Evolutionary conservation across 2,113 vertebrate species (phyloP).

Genomic region (Rhagologus leucostigma): DNA sequence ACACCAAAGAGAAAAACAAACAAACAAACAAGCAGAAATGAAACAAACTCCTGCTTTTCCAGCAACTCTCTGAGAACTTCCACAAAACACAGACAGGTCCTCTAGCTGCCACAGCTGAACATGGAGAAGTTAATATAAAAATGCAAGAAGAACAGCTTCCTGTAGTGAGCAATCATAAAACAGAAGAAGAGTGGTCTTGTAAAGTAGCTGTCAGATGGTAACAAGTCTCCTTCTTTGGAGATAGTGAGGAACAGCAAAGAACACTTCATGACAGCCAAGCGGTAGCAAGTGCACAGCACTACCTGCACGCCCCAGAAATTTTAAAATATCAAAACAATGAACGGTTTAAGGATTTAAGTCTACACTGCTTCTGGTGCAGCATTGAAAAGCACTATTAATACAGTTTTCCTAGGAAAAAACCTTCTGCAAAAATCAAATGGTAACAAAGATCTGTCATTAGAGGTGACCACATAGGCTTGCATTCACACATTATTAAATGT

Average conservation of each 20-base stretch:
- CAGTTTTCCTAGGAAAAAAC: neutral
- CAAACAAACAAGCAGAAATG: neutral
- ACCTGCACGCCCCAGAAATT: neutral
- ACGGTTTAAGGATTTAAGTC: neutral
- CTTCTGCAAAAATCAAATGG: neutral
- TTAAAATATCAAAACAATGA: neutral
- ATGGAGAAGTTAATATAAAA: neutral
- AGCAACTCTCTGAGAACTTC: neutral
- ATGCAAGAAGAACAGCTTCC: neutral
- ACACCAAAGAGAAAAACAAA: neutral
- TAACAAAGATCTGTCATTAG: neutral
- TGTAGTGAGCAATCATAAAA: neutral
- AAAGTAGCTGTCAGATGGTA: neutral
- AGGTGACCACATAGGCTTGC: neutral
- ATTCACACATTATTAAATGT: neutral
- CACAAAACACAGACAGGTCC: neutral
- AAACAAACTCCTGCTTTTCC: neutral
- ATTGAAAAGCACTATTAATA: neutral
- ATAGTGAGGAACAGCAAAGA: neutral
- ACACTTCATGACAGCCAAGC: neutral
- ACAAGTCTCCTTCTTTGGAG: neutral
- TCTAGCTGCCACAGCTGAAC: neutral
- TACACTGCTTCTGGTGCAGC: neutral
- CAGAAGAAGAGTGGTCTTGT: neutral
- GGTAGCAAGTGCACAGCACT: rapidly evolving